Evolutionary conservation across 2,797 vertebrate species (phyloP).

Genomic region (Trichosurus vulpecula): DNA sequence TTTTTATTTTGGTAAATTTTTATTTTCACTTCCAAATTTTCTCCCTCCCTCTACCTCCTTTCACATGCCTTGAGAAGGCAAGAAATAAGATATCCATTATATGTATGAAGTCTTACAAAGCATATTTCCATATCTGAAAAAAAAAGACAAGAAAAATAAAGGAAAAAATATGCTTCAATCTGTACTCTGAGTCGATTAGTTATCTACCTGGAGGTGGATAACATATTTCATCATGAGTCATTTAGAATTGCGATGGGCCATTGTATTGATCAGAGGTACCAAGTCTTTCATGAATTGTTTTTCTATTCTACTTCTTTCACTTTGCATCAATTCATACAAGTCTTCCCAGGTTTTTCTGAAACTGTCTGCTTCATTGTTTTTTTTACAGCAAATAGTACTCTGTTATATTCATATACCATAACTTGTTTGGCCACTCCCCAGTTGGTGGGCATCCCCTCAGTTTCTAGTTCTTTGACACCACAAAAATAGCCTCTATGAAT

Average conservation of each 20-base stretch:
- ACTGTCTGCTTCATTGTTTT: neutral
- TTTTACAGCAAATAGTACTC: neutral
- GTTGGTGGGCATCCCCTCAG: neutral
- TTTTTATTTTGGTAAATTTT: constrained; percentile 9
- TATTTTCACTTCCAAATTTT: constrained; percentile 20
- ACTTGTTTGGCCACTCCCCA: neutral
- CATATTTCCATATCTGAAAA: neutral
- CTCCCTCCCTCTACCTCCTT: neutral
- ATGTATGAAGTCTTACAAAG: neutral
- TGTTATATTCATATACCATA: neutral
- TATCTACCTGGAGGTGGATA: too few species aligned
- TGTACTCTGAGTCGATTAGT: too few species aligned
- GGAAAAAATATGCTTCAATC: too few species aligned
- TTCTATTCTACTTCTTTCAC: neutral
- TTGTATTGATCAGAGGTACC: too few species aligned
- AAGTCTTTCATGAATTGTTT: neutral
- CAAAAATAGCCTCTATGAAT: neutral
- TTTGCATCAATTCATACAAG: neutral
- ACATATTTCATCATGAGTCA: too few species aligned
- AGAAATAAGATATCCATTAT: neutral
- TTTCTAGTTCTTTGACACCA: neutral
- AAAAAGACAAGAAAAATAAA: too few species aligned
- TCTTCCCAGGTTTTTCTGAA: neutral
- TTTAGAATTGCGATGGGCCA: too few species aligned
- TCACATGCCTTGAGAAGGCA: neutral